A percentile compares a stretch with the other conserved stretches of the same genome.
Evolutionary conservation across 2,797 vertebrate genomes (phyloP).

Genomic region (Tokudaia muenninki): DNA sequence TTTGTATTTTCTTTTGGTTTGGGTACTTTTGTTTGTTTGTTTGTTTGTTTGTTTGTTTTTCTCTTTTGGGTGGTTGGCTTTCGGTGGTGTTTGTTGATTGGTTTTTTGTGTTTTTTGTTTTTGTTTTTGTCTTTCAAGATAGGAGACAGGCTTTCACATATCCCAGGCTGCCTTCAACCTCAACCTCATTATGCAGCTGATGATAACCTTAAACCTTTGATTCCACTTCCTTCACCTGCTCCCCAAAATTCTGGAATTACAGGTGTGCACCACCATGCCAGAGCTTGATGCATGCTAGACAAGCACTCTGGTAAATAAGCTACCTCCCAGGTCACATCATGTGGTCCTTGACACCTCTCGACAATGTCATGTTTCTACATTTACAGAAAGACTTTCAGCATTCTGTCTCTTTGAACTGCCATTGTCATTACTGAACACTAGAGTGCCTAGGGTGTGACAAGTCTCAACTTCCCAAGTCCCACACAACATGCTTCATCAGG

Average conservation of each 20-base stretch:
- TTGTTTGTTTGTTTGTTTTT: too few relatives aligned
- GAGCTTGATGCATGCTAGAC: neutral
- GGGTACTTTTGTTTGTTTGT: neutral
- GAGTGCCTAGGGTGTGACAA: neutral
- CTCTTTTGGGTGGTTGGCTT: neutral
- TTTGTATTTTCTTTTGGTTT: too few relatives aligned
- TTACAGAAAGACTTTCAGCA: neutral
- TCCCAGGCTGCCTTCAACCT: neutral
- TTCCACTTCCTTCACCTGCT: neutral
- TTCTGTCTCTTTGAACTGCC: neutral
- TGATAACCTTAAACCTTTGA: neutral
- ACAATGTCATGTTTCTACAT: neutral
- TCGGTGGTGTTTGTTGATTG: neutral
- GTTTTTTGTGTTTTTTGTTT: neutral
- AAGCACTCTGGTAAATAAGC: neutral
- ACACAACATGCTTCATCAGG: neutral
- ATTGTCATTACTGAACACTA: neutral
- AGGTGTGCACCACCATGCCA: neutral
- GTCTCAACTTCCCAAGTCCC: neutral
- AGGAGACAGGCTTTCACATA: neutral
- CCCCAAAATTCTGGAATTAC: neutral
- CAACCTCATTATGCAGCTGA: neutral
- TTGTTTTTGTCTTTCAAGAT: neutral
- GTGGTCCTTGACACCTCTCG: neutral
- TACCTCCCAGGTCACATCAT: neutral